Evolutionary conservation across 1,140 invertebrate species (phyloP), one percentile per base, ranked within the genome.

Genomic region (Hypsibius dujardini): DNA sequence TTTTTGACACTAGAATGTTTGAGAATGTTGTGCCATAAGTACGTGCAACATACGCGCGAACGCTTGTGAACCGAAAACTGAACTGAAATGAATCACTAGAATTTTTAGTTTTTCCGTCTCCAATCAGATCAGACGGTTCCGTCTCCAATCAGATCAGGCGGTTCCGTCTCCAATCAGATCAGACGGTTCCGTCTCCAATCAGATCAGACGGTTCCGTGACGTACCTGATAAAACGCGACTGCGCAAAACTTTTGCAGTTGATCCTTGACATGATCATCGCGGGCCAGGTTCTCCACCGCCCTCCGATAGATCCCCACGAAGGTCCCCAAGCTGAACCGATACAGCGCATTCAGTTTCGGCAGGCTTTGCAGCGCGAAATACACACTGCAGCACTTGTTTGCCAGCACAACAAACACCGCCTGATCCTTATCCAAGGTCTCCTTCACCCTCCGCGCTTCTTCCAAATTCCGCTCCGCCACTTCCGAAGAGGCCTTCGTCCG

Each of bases 401-500:
- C 50, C 50, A 56, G n/a, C 7, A 56, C n/a, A n/a, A n/a, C 50
- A n/a, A 56, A 56, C 7, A 56, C 50, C 50, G 50, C 50, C n/a
- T 56, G 50, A n/a, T 56, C 80, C 76, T 80, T 82, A 2, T 86
- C 82, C 1, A 92, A 80, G 15, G 87, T 84, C 0, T 82, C 76
- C 76, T 88, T 87, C 0, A 93, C 78, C 47, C 83, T 78, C 0
- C 81, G 81, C 1, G 88, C 89, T 77, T 92, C 88, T 3, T 84
- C 80, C 1, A 98, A 82, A 0, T 92, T 89, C 12, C 84, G 80
- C 1, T 84, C 81, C 70, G 97, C 92, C 47, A 88, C 89, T 28
- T 83, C 84, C 67, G 90, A 88, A 73, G 90, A 95, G 12, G 86
- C 84, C 77, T 98, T 96, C 0, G 92, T 92, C 75, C 89, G 85